Evolutionary conservation across 2,888 invertebrate species (phyloP), one percentile per base, ranked within the genome.

Genomic region (Steinernema hermaphroditum): DNA sequence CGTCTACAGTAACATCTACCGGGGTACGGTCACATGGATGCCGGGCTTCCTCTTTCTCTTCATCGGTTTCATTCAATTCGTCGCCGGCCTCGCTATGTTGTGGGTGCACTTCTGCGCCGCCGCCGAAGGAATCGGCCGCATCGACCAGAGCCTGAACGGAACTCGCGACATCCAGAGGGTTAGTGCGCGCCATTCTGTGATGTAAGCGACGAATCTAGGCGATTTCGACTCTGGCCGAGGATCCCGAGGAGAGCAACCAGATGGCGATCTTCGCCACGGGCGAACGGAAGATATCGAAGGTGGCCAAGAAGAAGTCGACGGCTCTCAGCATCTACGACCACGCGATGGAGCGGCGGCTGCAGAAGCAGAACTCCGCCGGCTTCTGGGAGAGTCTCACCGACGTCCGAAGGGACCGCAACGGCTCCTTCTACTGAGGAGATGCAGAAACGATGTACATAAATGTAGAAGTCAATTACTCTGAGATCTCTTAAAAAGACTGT

Each of bases 41-140:
- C 80, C 80, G 0, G 80, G 81, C 19, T 80, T 80, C 34, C 43
- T 80, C 22, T 80, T 80, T 44, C 71, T 77, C 43, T 72, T 81
- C 44, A 80, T 80, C 29, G 73, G 32, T n/a, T 22, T 54, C 24
- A 43, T 81, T 0, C 80, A 81, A 44, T 37, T 70, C 24, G n/a
- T 78, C 16, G 78, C 71, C 37, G 46, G 74, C 24, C 19, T 75
- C 16, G 76, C 72, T 14, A 78, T 81, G 74, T 12, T 77, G 12
- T 81, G 81, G 81, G 78, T 82, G 8, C 81, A 81, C 62, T 44
- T 76, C 29, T 69, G 75, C 68, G 46, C 75, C 24, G 69, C 32
- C n/a, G 37, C 57, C 22, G 81, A 81, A 68, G 77, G 79, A 37
- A 70, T 78, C 27, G 75, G 76, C 24, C 62, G 70, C 34, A 68